phyloP scores from a whole-genome alignment of 2,113 vertebrate genomes.

The Gadus chalcogrammus region DNA sequence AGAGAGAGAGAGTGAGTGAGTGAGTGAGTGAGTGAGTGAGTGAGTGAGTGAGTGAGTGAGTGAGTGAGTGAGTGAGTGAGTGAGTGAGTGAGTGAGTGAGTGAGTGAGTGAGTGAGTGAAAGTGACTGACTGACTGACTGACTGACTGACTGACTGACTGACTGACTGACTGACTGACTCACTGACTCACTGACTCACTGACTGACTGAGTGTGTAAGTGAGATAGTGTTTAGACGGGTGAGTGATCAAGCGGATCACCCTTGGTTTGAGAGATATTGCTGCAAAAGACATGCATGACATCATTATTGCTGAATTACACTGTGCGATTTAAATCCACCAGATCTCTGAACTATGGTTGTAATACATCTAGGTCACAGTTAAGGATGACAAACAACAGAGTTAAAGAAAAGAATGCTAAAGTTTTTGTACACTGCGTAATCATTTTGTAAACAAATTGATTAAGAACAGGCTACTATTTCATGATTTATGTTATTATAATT shows the following conservation, averaged over 20 bases:
- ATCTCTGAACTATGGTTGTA: too few relatives aligned
- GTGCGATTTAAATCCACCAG: too few relatives aligned
- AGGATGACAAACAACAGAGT: too few relatives aligned
- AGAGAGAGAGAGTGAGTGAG: too few relatives aligned
- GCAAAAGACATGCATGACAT: background rate
- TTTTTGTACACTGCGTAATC: too few relatives aligned
- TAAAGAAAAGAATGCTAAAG: too few relatives aligned
- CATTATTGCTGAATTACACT: background rate
- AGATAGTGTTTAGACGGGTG: background rate
- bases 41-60: background rate
- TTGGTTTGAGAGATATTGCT: background rate
- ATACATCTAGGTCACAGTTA: too few relatives aligned
- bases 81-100: too few relatives aligned
- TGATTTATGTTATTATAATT: background rate
- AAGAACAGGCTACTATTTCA: background rate
- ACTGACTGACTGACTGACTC: background rate
- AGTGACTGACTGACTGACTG: background rate
- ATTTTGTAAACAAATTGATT: background rate
- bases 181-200: too few relatives aligned
- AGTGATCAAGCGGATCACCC: background rate
- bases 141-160: background rate
- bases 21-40: background rate
- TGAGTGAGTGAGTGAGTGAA: too few relatives aligned
- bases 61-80: background rate
- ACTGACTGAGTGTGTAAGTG: background rate